Evolutionary conservation across 2,113 vertebrate species (phyloP), one percentile per base, ranked within the genome.

Genomic region (Chaetodon trifascialis): DNA sequence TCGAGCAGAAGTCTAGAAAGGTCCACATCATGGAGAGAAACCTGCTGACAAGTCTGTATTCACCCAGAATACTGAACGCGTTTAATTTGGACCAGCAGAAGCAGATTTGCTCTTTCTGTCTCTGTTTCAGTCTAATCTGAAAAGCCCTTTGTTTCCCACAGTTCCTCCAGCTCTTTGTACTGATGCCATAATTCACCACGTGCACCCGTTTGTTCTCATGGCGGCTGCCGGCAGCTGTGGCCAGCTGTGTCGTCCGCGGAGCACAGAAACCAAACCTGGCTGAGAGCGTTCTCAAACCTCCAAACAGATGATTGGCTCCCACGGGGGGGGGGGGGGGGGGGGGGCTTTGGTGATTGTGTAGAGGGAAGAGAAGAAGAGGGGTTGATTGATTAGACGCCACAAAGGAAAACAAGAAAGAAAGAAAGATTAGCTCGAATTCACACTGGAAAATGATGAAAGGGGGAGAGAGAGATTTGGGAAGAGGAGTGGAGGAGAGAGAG

Each of bases 311-410:
- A 65, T 25, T 51, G 69, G n/a, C 46, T 85, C 82, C 60, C 66
- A 46, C 23, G 25, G 54, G 38, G 38, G 38, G 38, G 38, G 5
- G 25, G 44, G 36, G 40, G 55, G 65, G 85, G 76, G 85, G 75
- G 71, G n/a, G 52, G 3, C n/a, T n/a, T n/a, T n/a, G 71, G 55
- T 59, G 66, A 55, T 65, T 75, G 56, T 56, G 62, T 25, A 17
- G 14, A 36, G 36, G 59, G 59, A 63, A 36, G 21, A 64, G 51
- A 34, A 44, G 47, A 42, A 23, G 58, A 51, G 54, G 44, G 47
- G 38, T 16, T 49, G 47, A 86, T 83, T 88, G 88, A 83, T 88
- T 85, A 56, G 38, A 67, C 64, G 66, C 67, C 83, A 82, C 59
- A 73, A 63, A 67, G 34, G 72, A 76, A 51, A 72, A 38, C 0